These are phyloP conservation scores for Cichladusa arquata DNA, from an alignment of 2,113 vertebrate genomes.

Conservation along the genomic window DNA sequence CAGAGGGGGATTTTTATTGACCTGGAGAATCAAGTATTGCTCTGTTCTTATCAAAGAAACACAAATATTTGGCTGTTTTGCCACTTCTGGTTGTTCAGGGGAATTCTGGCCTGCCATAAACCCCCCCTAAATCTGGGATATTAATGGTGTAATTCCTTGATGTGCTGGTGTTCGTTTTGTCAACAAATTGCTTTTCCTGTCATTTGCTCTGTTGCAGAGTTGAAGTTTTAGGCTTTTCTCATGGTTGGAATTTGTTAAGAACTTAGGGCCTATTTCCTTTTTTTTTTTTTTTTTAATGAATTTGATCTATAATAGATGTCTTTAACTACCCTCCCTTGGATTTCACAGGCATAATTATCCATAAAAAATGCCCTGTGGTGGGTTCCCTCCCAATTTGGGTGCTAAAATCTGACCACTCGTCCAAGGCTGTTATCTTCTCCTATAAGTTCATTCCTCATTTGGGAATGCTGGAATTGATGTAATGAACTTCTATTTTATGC, in stretches of 20 bases:
- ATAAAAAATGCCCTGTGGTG: not conserved
- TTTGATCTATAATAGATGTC: not conserved
- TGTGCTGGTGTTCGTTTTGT: not conserved
- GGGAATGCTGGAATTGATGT: not conserved
- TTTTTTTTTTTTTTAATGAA: not conserved
- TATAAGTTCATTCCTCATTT: not conserved
- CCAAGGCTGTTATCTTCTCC: not conserved
- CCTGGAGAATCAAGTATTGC: not conserved
- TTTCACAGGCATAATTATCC: not conserved
- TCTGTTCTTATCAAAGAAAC: not conserved
- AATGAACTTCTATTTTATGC: not conserved
- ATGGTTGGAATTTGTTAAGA: not conserved
- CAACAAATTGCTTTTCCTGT: not conserved
- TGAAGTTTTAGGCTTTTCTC: not conserved
- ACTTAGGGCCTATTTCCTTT: not conserved
- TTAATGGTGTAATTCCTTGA: not conserved
- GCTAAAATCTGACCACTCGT: not conserved
- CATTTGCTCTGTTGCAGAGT: not conserved
- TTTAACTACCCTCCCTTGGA: not conserved
- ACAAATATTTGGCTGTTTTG: not conserved
- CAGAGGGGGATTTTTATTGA: not conserved
- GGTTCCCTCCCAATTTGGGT: fast-evolving
- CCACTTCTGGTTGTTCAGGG: not conserved
- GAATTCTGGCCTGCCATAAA: not conserved
- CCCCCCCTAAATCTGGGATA: not conserved